Percentiles rank a stretch among this genome's conserved stretches.
Evolutionary conservation across 2,797 vertebrate species (phyloP).

Genomic region (Melanotaenia trifasciata): DNA sequence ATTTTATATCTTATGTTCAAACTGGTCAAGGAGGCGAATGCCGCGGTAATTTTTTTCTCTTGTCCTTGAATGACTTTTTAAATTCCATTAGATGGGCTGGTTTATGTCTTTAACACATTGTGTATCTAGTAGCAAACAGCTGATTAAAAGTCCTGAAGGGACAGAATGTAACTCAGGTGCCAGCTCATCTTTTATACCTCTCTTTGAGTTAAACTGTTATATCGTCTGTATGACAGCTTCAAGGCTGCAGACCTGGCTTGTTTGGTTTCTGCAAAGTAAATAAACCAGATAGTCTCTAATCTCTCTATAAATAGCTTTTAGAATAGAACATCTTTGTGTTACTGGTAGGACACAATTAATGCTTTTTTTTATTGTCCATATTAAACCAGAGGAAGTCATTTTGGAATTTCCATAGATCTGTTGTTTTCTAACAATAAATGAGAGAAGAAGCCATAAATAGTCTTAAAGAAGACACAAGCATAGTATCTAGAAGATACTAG

Average conservation of each 20-base stretch:
- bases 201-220: neutral
- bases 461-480: neutral
- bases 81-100: slow-evolving; percentile 2
- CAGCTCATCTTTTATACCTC: neutral
- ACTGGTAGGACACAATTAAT: neutral
- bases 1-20: slow-evolving; percentile 5
- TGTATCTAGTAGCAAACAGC: slow-evolving; percentile 1
- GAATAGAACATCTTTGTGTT: neutral
- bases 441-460: no score
- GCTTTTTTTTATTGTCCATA: no score
- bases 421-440: no score
- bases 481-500: neutral
- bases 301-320: neutral
- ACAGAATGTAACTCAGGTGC: neutral
- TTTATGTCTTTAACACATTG: neutral
- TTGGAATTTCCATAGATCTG: no score
- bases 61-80: neutral
- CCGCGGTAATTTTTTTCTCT: neutral
- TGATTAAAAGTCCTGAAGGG: neutral
- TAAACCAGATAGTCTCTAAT: neutral
- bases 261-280: neutral
- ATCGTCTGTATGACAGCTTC: neutral
- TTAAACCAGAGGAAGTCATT: no score
- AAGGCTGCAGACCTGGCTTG: neutral
- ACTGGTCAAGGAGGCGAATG: neutral